phyloP scores from a whole-genome alignment of 2,113 vertebrate genomes.

The Cnemophilus loriae region DNA sequence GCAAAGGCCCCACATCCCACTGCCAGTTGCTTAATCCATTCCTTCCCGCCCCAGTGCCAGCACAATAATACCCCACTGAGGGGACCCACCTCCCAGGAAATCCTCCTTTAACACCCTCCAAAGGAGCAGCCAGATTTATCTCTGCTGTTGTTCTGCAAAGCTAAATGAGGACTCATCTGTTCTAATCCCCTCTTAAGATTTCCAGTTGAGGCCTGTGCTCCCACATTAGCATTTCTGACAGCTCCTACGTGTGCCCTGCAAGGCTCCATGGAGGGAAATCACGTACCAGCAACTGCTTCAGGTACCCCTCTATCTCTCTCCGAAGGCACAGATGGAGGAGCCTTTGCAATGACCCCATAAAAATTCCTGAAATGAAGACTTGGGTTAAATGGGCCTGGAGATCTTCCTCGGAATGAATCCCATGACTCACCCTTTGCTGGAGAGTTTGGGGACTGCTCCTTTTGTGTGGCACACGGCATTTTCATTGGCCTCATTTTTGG shows the following conservation, averaged over 20 bases:
- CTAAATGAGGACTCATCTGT: slow-evolving; percentile 41
- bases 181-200: slow-evolving; percentile 31
- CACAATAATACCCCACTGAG: slow-evolving; percentile 28
- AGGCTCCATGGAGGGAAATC: not conserved
- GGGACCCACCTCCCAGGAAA: slow-evolving; percentile 48
- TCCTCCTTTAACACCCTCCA: slow-evolving; percentile 41
- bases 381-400: not conserved
- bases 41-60: slow-evolving; percentile 5
- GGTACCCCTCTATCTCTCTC: not conserved
- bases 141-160: not conserved
- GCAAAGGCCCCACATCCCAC: not conserved
- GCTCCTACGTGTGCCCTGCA: not conserved
- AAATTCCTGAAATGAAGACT: not conserved
- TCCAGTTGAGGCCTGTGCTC: slow-evolving; percentile 3
- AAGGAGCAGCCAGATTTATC: slow-evolving; percentile 48
- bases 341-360: not conserved
- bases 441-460: not conserved
- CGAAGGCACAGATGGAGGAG: not conserved
- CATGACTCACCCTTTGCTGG: not conserved
- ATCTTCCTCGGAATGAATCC: not conserved
- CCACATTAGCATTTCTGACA: slow-evolving; percentile 20
- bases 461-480: fast-evolving
- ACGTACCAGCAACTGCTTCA: not conserved
- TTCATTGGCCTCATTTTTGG: fast-evolving
- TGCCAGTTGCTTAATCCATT: slow-evolving; percentile 28